Base-by-base conservation (phyloP, 1,140 invertebrate genomes). In the Mycetomoellerius zeteki region DNA sequence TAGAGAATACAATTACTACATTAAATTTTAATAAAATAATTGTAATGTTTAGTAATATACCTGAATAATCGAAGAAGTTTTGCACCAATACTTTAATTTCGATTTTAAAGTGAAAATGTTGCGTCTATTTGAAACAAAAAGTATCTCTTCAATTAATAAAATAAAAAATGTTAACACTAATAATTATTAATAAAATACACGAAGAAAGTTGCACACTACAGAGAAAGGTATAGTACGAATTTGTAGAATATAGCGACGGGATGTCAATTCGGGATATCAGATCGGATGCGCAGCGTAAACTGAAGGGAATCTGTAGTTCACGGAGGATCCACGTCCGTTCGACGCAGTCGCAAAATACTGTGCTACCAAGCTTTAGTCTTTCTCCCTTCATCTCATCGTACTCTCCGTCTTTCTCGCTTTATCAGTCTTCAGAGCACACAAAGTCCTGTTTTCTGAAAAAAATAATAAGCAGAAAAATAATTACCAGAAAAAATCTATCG, bases 281-380 rank as follows among this genome's bases (percentile, higher is more conserved):
- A 89, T 90, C 91, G 92, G 91, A 88, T 93, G 93, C 93, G 93
- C 93, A 92, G 90, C 87, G 91, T 90, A 89, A 86, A 94, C 93
- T 94, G 92, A 93, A 92, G 85, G 90, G 78, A 89, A 89, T 84
- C 88, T 89, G 78, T 78, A 80, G 86, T 89, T 77, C 88, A 72
- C 73, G 27, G 67, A 78, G 78, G 78, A 89, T 89, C 88, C 65
- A 81, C 85, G 90, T 87, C 86, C 87, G 69, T 33, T 73, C 78
- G 91, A 93, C 93, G 93, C 93, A 94, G 93, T 88, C 93, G 93
- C 93, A 90, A 89, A 89, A 85, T 85, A 73, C 67, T 58, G 30
- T 86, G 37, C 87, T 64, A 43, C 62, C 54, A 64, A 76, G 85
- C 56, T 86, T 16, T 72, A 43, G 58, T 65, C 77, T 72, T 62